phyloP scores from a whole-genome alignment of 2,888 invertebrate species.

The Phanerotoma sp. region DNA sequence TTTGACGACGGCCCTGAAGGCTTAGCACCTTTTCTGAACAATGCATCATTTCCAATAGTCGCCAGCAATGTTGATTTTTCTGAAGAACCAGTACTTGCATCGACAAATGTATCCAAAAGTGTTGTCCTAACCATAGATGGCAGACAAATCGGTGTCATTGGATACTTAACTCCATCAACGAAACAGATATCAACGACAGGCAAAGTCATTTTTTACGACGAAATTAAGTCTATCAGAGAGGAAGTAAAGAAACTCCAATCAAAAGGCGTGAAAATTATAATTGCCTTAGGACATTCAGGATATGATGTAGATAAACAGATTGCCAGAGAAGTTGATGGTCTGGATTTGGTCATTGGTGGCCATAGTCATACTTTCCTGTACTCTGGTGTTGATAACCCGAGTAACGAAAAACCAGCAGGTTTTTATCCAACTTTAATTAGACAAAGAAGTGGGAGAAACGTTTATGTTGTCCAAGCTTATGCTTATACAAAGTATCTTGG shows the following conservation, averaged over 20 bases:
- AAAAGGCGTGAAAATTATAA: conserved; percentile 74
- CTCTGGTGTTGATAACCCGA: conserved; percentile 69
- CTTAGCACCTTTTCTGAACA: conserved; percentile 73
- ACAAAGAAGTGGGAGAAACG: conserved; percentile 69
- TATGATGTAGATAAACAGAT: conserved; percentile 75
- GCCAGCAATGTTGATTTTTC: conserved; percentile 75
- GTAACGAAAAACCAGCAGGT: conserved; percentile 70
- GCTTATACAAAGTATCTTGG: no score
- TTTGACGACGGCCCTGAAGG: conserved; percentile 81
- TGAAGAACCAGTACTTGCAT: conserved; percentile 64
- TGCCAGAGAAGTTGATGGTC: conserved; percentile 72
- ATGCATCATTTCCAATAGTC: conserved; percentile 71
- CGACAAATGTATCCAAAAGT: conserved; percentile 63
- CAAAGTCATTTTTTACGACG: conserved; percentile 62
- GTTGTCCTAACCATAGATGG: conserved; percentile 67
- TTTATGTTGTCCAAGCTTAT: conserved; percentile 87
- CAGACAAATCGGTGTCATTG: conserved; percentile 76
- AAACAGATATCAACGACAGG: conserved; percentile 61
- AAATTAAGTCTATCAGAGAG: conserved; percentile 67
- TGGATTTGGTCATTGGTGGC: conserved; percentile 88
- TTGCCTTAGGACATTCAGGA: conserved; percentile 89
- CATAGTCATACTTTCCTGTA: conserved; percentile 90
- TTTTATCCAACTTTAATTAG: conserved; percentile 75
- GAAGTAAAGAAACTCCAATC: conserved; percentile 79
- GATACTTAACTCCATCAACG: conserved; percentile 83